phyloP scores from a whole-genome alignment of 1,140 invertebrate species.

The Nilaparvata lugens region DNA sequence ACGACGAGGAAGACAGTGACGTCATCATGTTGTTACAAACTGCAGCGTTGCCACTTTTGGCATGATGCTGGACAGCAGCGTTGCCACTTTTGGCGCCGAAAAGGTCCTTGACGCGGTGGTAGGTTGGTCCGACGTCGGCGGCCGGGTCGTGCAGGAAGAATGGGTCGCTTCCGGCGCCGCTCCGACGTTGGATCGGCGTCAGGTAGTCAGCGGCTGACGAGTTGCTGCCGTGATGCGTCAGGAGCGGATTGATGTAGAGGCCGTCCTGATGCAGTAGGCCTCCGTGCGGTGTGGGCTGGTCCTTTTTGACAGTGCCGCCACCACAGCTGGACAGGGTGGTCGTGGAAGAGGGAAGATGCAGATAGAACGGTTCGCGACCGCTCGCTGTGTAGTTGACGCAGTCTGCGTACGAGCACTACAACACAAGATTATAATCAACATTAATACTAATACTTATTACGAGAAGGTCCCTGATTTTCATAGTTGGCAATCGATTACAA shows the following conservation, averaged over 20 bases:
- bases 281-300: neutral
- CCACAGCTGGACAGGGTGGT: no score
- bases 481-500: no score
- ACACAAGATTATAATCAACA: no score
- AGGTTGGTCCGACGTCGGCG: slow-evolving; percentile 46
- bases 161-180: slow-evolving; percentile 44
- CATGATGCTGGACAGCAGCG: slow-evolving; percentile 19
- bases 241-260: slow-evolving; percentile 71
- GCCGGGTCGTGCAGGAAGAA: slow-evolving; percentile 76
- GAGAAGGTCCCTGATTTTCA: no score
- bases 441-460: no score
- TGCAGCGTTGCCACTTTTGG: slow-evolving; percentile 8
- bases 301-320: slow-evolving; percentile 36
- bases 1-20: no score
- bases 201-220: slow-evolving; percentile 22
- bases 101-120: slow-evolving; percentile 66
- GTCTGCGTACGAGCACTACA: slow-evolving; percentile 43
- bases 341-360: slow-evolving; percentile 49
- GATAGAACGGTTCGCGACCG: slow-evolving; percentile 53
- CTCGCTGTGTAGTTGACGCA: slow-evolving; percentile 41
- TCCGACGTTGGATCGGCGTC: slow-evolving; percentile 13
- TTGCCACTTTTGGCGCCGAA: slow-evolving; percentile 42
- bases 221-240: slow-evolving; percentile 42
- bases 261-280: slow-evolving; percentile 42
- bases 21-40: neutral